Base-by-base conservation (phyloP, 2,113 vertebrate genomes). In the Proteles cristata region DNA sequence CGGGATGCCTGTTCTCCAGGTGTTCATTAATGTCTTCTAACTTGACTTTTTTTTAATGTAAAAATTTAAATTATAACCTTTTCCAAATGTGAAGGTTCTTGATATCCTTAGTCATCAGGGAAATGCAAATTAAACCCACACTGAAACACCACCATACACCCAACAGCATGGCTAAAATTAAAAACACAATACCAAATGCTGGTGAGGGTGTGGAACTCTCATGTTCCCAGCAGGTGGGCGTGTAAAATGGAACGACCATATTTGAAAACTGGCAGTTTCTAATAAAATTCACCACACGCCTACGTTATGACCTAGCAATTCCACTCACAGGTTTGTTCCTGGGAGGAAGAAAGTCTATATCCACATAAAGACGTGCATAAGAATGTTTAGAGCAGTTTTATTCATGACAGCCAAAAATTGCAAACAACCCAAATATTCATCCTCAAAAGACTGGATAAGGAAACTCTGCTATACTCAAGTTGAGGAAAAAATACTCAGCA, bases 11-110 rank as follows among this genome's bases (percentile, higher is more conserved):
- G 39, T 31, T 63, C 77, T 31, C 48, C 89, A 87, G 79, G 66
- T 96, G 93, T 39, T 91, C 23, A 3, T 65, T 66, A 85, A 65
- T 14, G 39, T 43, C 93, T 91, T 43, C 84, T 48, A 50, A 50
- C 28, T 66, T 53, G 21, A 26, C 43, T 43, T 88, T 58, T 88
- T 53, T 95, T 69, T 82, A 4, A 94, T 39, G 17, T 39, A 74
- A 86, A 97, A 97, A 92, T 79, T 95, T 87, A 92, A 98, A 93
- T 95, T n/a, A 63, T 65, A 97, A 89, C 93, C 93, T 97, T 96
- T 96, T 66, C 83, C 86, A 96, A 94, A 96, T 79, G 74, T 15
- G 92, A 96, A 97, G 68, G 74, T 82, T 94, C 63, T 93, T 35
- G 12, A 76, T 86, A 94, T 19, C 77, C 16, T 94, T 85, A 97